These are phyloP conservation scores for Lutjanus argentimaculatus DNA, from an alignment of 2,797 vertebrate species.

Conservation along the genomic window DNA sequence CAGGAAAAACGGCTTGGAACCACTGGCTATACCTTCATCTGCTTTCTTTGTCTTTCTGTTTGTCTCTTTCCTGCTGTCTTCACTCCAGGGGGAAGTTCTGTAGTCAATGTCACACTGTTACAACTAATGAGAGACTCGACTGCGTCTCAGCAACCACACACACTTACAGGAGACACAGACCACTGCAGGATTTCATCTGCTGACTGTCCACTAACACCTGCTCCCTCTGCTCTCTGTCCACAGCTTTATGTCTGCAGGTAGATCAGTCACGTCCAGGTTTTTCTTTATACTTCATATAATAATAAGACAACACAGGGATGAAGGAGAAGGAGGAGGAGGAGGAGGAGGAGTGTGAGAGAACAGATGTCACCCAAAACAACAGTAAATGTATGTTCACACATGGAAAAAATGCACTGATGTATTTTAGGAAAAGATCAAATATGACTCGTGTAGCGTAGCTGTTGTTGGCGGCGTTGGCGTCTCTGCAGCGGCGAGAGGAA, in stretches of 20 bases:
- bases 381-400: background rate
- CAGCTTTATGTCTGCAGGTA: background rate
- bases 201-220: background rate
- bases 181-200: background rate
- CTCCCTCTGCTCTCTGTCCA: no score
- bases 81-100: background rate
- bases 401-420: background rate
- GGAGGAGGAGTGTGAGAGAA: background rate
- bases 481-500: background rate
- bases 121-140: conserved; percentile 14
- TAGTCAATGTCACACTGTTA: background rate
- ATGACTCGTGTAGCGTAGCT: background rate
- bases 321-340: no score
- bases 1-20: no score
- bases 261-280: accelerated
- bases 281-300: background rate
- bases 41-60: background rate
- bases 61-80: background rate
- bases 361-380: background rate
- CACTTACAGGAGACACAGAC: background rate
- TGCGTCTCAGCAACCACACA: background rate
- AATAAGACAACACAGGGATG: background rate
- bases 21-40: background rate
- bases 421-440: conserved; percentile 12
- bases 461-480: background rate